Percentiles rank a stretch among this genome's conserved stretches.
These are phyloP conservation scores for Bombus picipes DNA, from an alignment of 1,140 invertebrate genomes.

Conservation along the genomic window DNA sequence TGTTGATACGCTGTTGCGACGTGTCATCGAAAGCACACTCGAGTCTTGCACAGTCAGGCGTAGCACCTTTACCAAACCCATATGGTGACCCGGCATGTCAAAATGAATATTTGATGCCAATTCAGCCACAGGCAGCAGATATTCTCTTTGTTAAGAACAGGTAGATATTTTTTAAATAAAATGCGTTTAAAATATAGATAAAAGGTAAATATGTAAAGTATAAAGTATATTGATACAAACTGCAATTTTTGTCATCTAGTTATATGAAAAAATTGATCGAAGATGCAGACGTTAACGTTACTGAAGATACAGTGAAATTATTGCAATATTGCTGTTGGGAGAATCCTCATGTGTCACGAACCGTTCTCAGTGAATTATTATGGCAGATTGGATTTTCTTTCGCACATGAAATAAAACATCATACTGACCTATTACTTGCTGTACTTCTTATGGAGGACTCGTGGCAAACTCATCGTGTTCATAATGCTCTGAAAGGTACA, in stretches of 20 bases:
- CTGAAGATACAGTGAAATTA: constrained; percentile 94
- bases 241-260: constrained; percentile 75
- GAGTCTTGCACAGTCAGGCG: constrained; percentile 82
- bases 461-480: constrained; percentile 96
- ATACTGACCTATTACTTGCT: constrained; percentile 94
- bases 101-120: constrained; percentile 88
- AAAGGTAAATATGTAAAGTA: neutral
- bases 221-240: neutral
- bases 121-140: constrained; percentile 90
- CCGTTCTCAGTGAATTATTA: constrained; percentile 93
- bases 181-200: neutral
- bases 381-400: constrained; percentile 98
- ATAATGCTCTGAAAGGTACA: constrained; percentile 94
- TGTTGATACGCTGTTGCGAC: constrained; percentile 96
- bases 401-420: constrained; percentile 95
- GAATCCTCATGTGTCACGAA: constrained; percentile 95
- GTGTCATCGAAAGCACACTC: constrained; percentile 91
- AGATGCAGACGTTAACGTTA: constrained; percentile 94
- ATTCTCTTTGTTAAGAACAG: constrained; percentile 91
- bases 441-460: constrained; percentile 96
- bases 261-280: constrained; percentile 98
- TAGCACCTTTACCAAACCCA: constrained; percentile 90
- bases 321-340: constrained; percentile 98
- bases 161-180: constrained; percentile 69
- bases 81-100: constrained; percentile 88